phyloP scores from a whole-genome alignment of 2,113 vertebrate species.

The Physeter macrocephalus region DNA sequence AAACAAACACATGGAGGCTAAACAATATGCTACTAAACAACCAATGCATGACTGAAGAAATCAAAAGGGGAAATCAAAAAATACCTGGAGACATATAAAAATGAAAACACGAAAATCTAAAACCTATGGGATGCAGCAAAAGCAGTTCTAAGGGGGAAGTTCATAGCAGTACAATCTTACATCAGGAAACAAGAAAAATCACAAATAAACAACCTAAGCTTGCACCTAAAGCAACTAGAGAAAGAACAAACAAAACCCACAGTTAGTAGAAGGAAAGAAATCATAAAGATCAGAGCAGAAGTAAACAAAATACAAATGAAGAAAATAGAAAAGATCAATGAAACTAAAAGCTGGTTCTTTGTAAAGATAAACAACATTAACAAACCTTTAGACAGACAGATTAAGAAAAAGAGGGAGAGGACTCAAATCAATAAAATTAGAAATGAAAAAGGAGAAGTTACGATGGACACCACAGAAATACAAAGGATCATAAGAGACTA shows the following conservation, averaged over 20 bases:
- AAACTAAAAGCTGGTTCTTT: background rate
- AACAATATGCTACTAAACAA: background rate
- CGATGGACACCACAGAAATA: background rate
- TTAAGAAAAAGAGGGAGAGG: background rate
- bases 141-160: too few species aligned
- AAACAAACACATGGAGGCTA: background rate
- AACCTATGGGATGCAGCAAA: too few species aligned
- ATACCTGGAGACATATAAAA: too few species aligned
- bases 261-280: too few species aligned
- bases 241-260: too few species aligned
- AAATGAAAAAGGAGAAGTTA: background rate
- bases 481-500: background rate
- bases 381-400: background rate
- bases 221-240: too few species aligned
- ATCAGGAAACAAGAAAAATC: too few species aligned
- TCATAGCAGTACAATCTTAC: too few species aligned
- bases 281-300: background rate
- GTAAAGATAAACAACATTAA: background rate
- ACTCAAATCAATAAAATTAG: background rate
- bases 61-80: background rate
- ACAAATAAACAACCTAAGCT: too few species aligned
- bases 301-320: background rate
- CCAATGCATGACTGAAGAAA: background rate
- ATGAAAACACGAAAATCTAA: too few species aligned
- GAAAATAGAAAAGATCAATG: background rate